Percentiles rank a stretch among this genome's conserved stretches.
These are phyloP conservation scores for Drosophila peninsularis DNA, from an alignment of 2,888 invertebrate species.

Conservation along the genomic window DNA sequence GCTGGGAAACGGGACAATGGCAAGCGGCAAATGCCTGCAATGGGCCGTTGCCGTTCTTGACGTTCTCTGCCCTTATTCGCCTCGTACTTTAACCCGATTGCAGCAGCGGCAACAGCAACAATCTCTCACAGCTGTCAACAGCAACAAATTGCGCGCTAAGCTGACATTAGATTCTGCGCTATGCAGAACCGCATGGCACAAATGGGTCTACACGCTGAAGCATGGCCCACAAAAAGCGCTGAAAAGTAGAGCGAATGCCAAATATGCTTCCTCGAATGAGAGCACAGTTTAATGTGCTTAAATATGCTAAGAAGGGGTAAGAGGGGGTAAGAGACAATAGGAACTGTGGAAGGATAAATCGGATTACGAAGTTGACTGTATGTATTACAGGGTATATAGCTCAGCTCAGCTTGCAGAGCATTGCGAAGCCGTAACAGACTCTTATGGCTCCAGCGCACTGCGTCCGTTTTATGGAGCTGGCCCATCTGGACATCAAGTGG, in stretches of 20 bases:
- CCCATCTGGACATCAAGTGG: slow-evolving; percentile 72
- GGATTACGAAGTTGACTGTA: neutral
- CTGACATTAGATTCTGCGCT: slow-evolving; percentile 72
- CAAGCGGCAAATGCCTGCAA: slow-evolving; percentile 67
- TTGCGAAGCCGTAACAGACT: slow-evolving; percentile 1
- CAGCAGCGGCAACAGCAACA: slow-evolving; percentile 54
- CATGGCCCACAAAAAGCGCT: slow-evolving; percentile 47
- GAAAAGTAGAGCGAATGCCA: slow-evolving; percentile 14
- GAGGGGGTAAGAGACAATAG: neutral
- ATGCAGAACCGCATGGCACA: slow-evolving; percentile 58
- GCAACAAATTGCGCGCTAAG: slow-evolving; percentile 77
- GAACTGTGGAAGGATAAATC: neutral
- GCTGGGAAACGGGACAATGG: slow-evolving; percentile 62
- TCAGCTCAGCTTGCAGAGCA: neutral
- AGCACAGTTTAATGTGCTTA: neutral
- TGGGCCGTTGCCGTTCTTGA: slow-evolving; percentile 59
- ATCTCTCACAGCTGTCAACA: slow-evolving; percentile 74
- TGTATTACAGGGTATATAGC: too few relatives aligned
- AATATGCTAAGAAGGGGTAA: neutral
- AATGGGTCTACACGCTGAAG: slow-evolving; percentile 54
- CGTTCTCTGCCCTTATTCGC: slow-evolving; percentile 60
- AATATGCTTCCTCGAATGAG: slow-evolving; percentile 23
- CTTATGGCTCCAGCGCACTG: slow-evolving; percentile 37
- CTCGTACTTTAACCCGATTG: slow-evolving; percentile 43
- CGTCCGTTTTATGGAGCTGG: slow-evolving; percentile 31